A percentile compares a stretch with the other conserved stretches of the same genome.
Conservation (phyloP, 2,888 invertebrate genomes). For the Callyntrura sp. region DNA sequence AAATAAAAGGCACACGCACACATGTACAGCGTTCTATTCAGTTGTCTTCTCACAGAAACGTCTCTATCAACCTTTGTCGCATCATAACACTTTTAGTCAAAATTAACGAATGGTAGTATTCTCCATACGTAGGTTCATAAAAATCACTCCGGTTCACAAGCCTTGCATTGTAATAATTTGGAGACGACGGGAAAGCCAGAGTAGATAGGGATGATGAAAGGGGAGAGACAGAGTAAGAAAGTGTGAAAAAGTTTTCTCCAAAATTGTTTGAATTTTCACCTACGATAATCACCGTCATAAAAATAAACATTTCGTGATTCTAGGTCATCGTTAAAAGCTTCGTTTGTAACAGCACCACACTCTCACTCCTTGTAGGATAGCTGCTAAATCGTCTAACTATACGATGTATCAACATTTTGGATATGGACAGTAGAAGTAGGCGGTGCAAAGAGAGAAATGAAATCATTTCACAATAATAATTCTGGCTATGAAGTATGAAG, state of each 20-base stretch:
- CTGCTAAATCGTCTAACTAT: no score
- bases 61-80: background rate
- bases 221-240: no score
- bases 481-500: background rate
- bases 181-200: background rate
- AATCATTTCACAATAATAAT: slow-evolving; percentile 13
- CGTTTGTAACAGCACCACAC: background rate
- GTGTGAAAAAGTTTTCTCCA: slow-evolving; percentile 45
- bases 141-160: slow-evolving; percentile 56
- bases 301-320: slow-evolving; percentile 46
- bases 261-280: slow-evolving; percentile 54
- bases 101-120: background rate
- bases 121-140: slow-evolving; percentile 29
- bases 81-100: background rate
- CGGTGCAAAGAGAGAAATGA: background rate
- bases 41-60: background rate
- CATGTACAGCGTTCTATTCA: background rate
- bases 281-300: slow-evolving; percentile 28
- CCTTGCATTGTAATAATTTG: slow-evolving; percentile 65
- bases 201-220: background rate
- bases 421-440: no score
- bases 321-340: background rate
- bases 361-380: no score
- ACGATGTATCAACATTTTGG: no score
- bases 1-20: background rate